These are phyloP conservation scores for Masnerella sp. DNA, from an alignment of 2,888 invertebrate species.

Conservation along the genomic window DNA sequence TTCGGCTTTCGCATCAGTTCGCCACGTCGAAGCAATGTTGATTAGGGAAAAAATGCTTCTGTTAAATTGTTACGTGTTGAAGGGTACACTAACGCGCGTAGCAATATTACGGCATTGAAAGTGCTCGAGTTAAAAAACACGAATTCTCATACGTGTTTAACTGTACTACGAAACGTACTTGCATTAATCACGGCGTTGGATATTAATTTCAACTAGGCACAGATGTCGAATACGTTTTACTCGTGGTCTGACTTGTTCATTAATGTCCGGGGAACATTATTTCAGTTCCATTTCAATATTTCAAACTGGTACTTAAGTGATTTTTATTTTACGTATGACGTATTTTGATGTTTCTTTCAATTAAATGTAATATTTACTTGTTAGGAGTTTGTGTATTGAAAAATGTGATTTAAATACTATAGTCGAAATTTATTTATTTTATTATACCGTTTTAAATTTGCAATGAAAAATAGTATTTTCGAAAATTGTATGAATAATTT, in stretches of 20 bases:
- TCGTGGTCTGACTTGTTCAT: constrained; percentile 4
- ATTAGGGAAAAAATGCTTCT: neutral
- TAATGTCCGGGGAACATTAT: neutral
- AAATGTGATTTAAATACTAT: too few species aligned
- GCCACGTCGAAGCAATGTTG: neutral
- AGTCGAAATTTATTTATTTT: too few species aligned
- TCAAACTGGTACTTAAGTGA: too few species aligned
- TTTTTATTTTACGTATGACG: too few species aligned
- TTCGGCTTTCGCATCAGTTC: constrained; percentile 18
- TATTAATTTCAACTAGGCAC: constrained; percentile 33
- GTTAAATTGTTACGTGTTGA: constrained; percentile 11
- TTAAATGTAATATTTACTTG: too few species aligned
- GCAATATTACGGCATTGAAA: constrained; percentile 8
- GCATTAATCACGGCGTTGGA: constrained; percentile 32
- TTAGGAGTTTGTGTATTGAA: too few species aligned
- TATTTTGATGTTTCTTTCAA: too few species aligned
- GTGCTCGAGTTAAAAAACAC: constrained; percentile 1
- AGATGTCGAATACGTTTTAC: constrained; percentile 14
- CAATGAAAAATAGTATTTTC: too few species aligned
- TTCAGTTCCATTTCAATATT: too few species aligned
- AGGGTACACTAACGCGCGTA: neutral
- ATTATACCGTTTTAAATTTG: too few species aligned
- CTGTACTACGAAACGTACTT: constrained; percentile 20
- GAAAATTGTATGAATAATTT: too few species aligned
- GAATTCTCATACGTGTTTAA: constrained; percentile 23